These are phyloP conservation scores for Mugil cephalus DNA, from an alignment of 2,113 vertebrate species.

Conservation along the genomic window DNA sequence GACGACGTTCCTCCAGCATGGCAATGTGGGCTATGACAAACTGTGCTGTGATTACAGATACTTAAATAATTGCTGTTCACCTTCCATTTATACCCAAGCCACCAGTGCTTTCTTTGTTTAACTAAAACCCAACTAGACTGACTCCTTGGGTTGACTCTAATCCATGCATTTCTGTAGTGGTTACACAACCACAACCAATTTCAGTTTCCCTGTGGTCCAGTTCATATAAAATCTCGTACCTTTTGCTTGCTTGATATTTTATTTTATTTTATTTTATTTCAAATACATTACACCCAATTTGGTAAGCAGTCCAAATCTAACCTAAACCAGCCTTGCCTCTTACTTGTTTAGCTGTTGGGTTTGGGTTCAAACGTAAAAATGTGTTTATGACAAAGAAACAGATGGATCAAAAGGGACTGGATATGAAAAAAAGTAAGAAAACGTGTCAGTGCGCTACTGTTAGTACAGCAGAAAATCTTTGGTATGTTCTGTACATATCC, in stretches of 20 bases:
- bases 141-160: too few relatives aligned
- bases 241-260: too few relatives aligned
- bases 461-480: constrained; percentile 76
- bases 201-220: too few relatives aligned
- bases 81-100: constrained; percentile 27
- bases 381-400: background rate
- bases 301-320: background rate
- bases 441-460: constrained; percentile 51
- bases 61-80: background rate
- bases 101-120: background rate
- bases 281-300: too few relatives aligned
- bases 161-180: too few relatives aligned
- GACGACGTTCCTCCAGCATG: constrained; percentile 50
- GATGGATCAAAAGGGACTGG: background rate
- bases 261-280: too few relatives aligned
- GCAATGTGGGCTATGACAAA: constrained; percentile 48
- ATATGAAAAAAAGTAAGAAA: background rate
- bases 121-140: constrained; percentile 1
- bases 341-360: background rate
- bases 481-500: constrained; percentile 69
- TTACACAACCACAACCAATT: too few relatives aligned
- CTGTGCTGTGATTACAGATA: background rate
- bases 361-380: constrained; percentile 27
- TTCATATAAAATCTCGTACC: background rate
- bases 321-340: background rate